Base-by-base conservation (phyloP, 2,888 invertebrate species). In the Carterocephalus palaemon region DNA sequence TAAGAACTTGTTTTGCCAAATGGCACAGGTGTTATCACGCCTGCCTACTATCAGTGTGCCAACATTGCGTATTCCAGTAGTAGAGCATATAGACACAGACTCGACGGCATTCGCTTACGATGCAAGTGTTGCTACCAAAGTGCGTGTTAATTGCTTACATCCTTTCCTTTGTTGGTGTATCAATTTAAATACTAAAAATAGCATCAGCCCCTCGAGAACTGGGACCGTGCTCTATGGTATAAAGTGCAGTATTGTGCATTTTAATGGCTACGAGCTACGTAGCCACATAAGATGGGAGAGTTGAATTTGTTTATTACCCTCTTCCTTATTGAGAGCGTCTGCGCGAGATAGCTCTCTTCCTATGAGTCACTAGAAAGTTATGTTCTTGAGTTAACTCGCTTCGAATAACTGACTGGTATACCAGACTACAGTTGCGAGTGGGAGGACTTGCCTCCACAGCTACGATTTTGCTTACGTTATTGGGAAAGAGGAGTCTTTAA, bases 291-390 rank as follows among this genome's bases (percentile, higher is more conserved):
- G 85, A 83, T 77, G 79, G 71, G 73, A 79, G 84, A 84, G 84
- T 83, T 84, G 86, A 84, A 83, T 85, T 85, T 82, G 83, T 85
- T 86, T 85, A 86, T 86, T 86, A 76, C 82, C 78, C 80, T 78
- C 85, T 85, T 86, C 86, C 86, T 86, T 83, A 86, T 86, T 85
- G 86, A 84, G 83, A 83, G 68, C 82, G 85, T 84, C 84, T 84
- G 85, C 60, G 69, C 73, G 65, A 80, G 84, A 85, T 85, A 80
- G 81, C 80, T 82, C 82, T 81, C 85, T 84, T 86, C 85, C 85
- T 84, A 83, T 86, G 85, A 86, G 69, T 86, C 85, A 86, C 77
- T 84, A 84, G 85, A 84, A 85, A 86, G 84, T 79, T 63, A 84
- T 83, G 78, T 77, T 79, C 80, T 76, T 72, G 68, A 70, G 70